Conservation (phyloP, 2,113 vertebrate genomes). For the Phrynosoma platyrhinos region DNA sequence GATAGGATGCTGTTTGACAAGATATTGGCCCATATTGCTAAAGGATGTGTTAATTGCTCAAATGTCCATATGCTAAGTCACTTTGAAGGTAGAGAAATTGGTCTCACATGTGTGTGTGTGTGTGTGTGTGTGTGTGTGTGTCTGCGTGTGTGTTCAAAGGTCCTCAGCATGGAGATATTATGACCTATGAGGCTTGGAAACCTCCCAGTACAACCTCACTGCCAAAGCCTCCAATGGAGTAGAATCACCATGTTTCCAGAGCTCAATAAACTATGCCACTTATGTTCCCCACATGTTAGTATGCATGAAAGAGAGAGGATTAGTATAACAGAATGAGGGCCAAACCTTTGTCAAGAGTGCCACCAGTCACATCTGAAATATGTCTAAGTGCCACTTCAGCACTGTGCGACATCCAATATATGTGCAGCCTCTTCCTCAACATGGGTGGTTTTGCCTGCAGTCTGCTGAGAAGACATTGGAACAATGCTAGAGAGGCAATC, state of each 20-base stretch:
- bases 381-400: background rate
- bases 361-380: constrained; percentile 9
- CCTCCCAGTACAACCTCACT: background rate
- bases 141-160: background rate
- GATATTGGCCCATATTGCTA: constrained; percentile 9
- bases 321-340: background rate
- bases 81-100: constrained; percentile 29
- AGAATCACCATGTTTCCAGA: background rate
- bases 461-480: background rate
- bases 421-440: background rate
- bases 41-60: constrained; percentile 16
- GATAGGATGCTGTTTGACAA: background rate
- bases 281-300: constrained; percentile 26
- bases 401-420: background rate
- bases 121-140: background rate
- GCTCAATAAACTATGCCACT: background rate
- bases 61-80: constrained; percentile 13
- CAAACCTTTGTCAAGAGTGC: constrained; percentile 12
- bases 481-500: background rate
- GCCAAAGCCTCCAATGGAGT: background rate
- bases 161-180: constrained; percentile 26
- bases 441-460: background rate
- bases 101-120: background rate
- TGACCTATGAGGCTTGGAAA: background rate
- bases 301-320: constrained; percentile 4